Evolutionary conservation across 2,113 vertebrate species (phyloP).

Genomic region (Tachycineta bicolor): DNA sequence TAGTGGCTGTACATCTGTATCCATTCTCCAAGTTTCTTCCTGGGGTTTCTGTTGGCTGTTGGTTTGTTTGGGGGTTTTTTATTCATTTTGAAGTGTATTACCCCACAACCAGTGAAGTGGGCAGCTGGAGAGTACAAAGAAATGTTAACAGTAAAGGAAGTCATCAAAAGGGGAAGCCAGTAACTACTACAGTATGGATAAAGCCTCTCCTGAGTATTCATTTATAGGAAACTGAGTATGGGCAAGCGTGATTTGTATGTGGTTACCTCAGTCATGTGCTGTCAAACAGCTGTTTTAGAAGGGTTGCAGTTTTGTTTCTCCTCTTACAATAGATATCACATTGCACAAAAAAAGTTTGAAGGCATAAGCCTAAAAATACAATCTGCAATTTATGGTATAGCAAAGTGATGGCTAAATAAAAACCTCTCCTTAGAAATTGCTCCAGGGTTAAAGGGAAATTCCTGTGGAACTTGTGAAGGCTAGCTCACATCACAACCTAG

Average conservation of each 20-base stretch:
- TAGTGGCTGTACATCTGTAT: neutral
- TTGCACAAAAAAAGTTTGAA: neutral
- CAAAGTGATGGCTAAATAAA: neutral
- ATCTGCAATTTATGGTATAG: neutral
- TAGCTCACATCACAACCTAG: neutral
- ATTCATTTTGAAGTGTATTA: neutral
- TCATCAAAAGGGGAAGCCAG: neutral
- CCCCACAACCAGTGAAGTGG: neutral
- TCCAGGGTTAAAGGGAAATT: neutral
- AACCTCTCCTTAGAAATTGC: neutral
- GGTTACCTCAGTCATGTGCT: neutral
- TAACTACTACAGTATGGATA: neutral
- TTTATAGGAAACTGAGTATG: neutral
- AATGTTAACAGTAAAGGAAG: neutral
- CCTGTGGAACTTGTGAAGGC: neutral
- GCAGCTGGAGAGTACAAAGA: neutral
- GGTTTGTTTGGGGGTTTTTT: neutral
- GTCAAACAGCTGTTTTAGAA: neutral
- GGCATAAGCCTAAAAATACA: neutral
- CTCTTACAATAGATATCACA: neutral
- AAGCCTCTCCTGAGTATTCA: neutral
- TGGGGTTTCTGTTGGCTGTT: neutral
- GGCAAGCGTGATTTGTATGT: neutral
- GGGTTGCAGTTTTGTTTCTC: neutral
- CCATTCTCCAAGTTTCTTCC: neutral